Base-by-base conservation (phyloP, 2,888 invertebrate species). In the Nymphalis c-album region DNA sequence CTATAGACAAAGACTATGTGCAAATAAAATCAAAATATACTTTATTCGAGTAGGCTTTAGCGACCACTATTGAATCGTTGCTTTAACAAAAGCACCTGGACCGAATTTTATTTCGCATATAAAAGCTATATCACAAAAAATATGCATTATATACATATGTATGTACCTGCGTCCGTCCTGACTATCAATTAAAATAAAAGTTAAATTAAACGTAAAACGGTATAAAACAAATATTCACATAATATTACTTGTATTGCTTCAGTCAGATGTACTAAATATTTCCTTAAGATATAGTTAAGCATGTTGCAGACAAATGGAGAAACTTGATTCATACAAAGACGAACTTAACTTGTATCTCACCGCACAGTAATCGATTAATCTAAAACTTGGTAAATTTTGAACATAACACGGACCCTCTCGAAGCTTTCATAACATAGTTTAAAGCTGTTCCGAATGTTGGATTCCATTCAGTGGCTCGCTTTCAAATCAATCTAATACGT, bases 341-440 rank as follows among this genome's bases (percentile, higher is more conserved):
- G 80, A 78, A 80, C 82, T 83, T 76, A 87, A 90, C 83, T 88
- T 85, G 78, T 75, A 85, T 85, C 83, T 84, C 79, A 79, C 85
- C 85, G 78, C 80, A 83, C 74, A 78, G 78, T 80, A 81, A 85
- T 86, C 85, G 85, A 88, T 90, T 88, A 86, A 86, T 85, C 81
- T 76, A 68, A 84, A 87, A 87, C 86, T 88, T 83, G 71, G 77
- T 55, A 76, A 78, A 78, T 79, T 81, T 82, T 80, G 78, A 78
- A 81, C 78, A 77, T 78, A 79, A 82, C 79, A 77, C 75, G 70
- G 75, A 75, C 73, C 73, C 69, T 71, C 70, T 73, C 61, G 61
- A 66, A 65, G 70, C 71, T 73, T 67, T 64, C 70, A 67, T 67
- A 71, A 69, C 74, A 74, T 70, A 73, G 73, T 75, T 74, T 67